Conservation (phyloP, 2,113 vertebrate genomes). For the Sinocyclocheilus anophthalmus region DNA sequence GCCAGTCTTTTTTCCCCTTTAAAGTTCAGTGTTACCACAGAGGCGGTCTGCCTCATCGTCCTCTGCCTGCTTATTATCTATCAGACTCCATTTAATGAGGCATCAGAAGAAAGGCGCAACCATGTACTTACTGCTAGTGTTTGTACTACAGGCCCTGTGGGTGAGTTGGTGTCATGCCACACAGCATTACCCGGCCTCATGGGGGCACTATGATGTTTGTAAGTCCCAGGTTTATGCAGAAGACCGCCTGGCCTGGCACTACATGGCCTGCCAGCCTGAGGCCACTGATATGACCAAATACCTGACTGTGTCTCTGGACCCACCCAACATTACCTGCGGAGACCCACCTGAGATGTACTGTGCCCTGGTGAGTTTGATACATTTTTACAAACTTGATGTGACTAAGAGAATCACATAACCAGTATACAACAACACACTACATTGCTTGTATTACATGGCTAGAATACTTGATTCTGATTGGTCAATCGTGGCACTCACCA, state of each 20-base stretch:
- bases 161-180: constrained; percentile 84
- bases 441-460: background rate
- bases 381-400: background rate
- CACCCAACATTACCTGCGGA: constrained; percentile 95
- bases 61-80: constrained; percentile 27
- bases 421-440: background rate
- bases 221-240: constrained; percentile 95
- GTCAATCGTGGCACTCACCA: background rate
- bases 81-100: constrained; percentile 34
- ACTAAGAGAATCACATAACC: background rate
- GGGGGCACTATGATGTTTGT: constrained; percentile 97
- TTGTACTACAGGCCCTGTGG: constrained; percentile 90
- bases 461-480: background rate
- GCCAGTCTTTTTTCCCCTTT: constrained; percentile 69
- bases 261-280: constrained; percentile 98
- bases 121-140: constrained; percentile 89
- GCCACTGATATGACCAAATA: constrained; percentile 95
- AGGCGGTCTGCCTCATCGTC: constrained; percentile 18
- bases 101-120: constrained; percentile 45
- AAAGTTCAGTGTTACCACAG: constrained; percentile 55
- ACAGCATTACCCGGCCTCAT: constrained; percentile 92
- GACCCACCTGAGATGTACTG: constrained; percentile 96
- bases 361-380: constrained; percentile 88
- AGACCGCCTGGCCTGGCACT: constrained; percentile 96
- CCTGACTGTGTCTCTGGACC: constrained; percentile 90